Conservation (phyloP, 2,113 vertebrate genomes). For the Nothoprocta perdicaria region DNA sequence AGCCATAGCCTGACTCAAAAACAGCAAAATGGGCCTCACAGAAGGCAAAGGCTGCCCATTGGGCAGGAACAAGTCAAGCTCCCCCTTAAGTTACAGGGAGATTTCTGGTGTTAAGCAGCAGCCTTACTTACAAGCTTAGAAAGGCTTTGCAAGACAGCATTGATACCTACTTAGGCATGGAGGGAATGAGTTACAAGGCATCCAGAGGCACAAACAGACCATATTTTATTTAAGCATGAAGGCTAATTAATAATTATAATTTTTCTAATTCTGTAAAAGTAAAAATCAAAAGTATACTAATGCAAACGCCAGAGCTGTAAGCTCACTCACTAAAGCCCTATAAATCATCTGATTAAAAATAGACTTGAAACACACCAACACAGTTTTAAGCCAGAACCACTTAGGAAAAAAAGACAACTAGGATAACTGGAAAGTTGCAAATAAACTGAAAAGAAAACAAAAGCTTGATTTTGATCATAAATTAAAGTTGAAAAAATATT, state of each 20-base stretch:
- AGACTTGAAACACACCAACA: not conserved
- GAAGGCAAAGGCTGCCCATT: not conserved
- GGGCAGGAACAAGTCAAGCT: not conserved
- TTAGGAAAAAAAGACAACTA: not conserved
- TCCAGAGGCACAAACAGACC: not conserved
- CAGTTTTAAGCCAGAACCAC: not conserved
- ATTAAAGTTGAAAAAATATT: not conserved
- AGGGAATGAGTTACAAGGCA: not conserved
- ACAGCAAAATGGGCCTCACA: not conserved
- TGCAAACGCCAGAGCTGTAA: not conserved
- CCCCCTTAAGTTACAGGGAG: not conserved
- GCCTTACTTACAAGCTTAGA: not conserved
- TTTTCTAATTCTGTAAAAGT: not conserved
- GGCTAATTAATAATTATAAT: not conserved
- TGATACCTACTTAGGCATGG: not conserved
- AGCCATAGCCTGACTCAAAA: conserved; percentile 15
- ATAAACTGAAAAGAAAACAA: not conserved
- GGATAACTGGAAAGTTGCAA: not conserved
- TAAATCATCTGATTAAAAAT: not conserved
- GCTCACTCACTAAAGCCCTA: not conserved
- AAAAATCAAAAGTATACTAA: not conserved
- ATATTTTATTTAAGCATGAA: not conserved
- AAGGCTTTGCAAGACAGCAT: not conserved
- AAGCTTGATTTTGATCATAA: not conserved
- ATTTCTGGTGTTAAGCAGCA: not conserved